Evolutionary conservation across 2,113 vertebrate genomes (phyloP), one percentile per base, ranked within the genome.

Genomic region (Proterorhinus semilunaris): DNA sequence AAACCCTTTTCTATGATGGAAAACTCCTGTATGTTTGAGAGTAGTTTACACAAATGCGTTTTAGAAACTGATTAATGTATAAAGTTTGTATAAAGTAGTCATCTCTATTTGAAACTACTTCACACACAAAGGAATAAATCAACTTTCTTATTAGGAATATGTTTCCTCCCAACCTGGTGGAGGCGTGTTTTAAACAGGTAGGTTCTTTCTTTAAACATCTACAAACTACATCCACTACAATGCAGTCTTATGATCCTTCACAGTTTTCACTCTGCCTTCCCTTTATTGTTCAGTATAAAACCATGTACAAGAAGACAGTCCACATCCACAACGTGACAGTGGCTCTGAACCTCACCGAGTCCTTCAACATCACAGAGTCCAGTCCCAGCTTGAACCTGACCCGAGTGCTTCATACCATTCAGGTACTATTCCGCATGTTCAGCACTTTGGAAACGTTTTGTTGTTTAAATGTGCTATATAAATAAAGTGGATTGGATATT

Each of bases 161-260:
- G 97, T 97, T 99, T 84, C 98, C 98, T 0, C 95, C 96, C 48
- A 99, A 99, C 88, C 91, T 99, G 62, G 94, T 98, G 54, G 96
- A 99, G 88, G 96, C 96, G 58, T 99, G 96, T 91, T 99, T 99
- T 90, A 96, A 95, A 91, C 98, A 99, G 97, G 98, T 99, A 86
- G 88, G 93, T 0, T 3, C n/a, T 6, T 59, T 9, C 53, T 72
- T 54, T 54, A 15, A 15, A 5, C 42, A 48, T 61, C 11, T 13
- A 10, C 10, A 58, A 13, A 10, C 8, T 27, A 5, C 11, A 27
- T 61, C 8, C n/a, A n/a, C 49, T 13, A 13, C 49, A 36, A 36
- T 51, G 11, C 10, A 51, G 11, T 13, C 12, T 61, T 9, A 61
- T 44, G 44, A 9, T 5, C 16, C 17, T 11, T 44, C 8, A 44